phyloP scores from a whole-genome alignment of 1,140 invertebrate species.

The Arctopsyche grandis region DNA sequence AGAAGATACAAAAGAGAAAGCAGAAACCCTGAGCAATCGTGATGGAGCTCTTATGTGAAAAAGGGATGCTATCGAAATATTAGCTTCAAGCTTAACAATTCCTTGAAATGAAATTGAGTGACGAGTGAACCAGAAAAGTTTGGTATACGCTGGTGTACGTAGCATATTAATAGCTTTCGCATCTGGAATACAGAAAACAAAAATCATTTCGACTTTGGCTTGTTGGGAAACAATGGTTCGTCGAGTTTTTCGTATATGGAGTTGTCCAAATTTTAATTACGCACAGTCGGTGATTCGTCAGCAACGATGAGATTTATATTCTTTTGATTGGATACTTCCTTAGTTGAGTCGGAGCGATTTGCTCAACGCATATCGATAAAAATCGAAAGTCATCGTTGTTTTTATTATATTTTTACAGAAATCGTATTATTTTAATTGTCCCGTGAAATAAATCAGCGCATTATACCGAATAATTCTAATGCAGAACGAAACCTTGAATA shows the following conservation, averaged over 20 bases:
- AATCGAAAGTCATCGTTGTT: constrained; percentile 1
- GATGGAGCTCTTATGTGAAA: no score
- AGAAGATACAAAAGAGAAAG: no score
- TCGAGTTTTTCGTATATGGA: neutral
- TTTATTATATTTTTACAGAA: neutral
- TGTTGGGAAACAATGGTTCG: no score
- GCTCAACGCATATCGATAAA: neutral
- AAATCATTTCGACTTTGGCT: no score
- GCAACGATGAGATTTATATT: neutral
- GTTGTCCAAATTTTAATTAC: constrained; percentile 1
- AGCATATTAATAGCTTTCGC: no score
- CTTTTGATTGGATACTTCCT: neutral
- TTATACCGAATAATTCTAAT: neutral
- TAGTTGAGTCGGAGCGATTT: neutral
- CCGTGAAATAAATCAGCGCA: neutral
- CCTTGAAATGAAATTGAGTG: no score
- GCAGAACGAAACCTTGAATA: neutral
- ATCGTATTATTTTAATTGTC: neutral
- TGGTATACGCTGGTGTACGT: no score
- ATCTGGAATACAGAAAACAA: no score
- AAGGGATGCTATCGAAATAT: no score
- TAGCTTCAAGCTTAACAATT: no score
- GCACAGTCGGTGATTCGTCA: neutral
- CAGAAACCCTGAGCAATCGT: no score
- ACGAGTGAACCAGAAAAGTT: no score